Evolutionary conservation across 2,113 vertebrate species (phyloP).

Genomic region (Candoia aspera): DNA sequence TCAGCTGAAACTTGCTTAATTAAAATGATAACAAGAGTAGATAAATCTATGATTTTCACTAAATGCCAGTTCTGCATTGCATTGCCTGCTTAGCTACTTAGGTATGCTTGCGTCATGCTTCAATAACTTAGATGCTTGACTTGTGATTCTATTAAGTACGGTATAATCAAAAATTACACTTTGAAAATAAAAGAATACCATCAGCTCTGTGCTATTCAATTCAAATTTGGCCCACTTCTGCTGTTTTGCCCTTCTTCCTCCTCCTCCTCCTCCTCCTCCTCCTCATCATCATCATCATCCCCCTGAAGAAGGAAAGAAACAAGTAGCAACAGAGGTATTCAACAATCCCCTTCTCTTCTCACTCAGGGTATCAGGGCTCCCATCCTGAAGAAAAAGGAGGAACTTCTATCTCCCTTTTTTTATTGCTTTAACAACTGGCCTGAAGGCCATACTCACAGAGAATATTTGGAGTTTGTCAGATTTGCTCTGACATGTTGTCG

Average conservation of each 20-base stretch:
- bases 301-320: neutral
- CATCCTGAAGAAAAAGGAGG: neutral
- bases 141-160: neutral
- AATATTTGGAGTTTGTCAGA: neutral
- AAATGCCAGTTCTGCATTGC: neutral
- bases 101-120: neutral
- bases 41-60: neutral
- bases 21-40: neutral
- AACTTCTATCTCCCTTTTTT: neutral
- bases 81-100: neutral
- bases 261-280: neutral
- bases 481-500: neutral
- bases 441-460: neutral
- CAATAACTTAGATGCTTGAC: neutral
- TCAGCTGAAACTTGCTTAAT: slow-evolving; percentile 33
- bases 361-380: neutral
- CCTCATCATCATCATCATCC: neutral
- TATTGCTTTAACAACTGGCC: neutral
- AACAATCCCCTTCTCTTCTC: neutral
- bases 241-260: too few relatives aligned
- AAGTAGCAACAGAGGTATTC: neutral
- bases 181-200: neutral
- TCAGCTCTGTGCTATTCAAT: neutral
- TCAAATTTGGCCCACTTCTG: neutral
- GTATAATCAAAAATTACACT: neutral